Evolutionary conservation across 2,888 invertebrate species (phyloP), one percentile per base, ranked within the genome.

Genomic region (Melanophora roralis): DNA sequence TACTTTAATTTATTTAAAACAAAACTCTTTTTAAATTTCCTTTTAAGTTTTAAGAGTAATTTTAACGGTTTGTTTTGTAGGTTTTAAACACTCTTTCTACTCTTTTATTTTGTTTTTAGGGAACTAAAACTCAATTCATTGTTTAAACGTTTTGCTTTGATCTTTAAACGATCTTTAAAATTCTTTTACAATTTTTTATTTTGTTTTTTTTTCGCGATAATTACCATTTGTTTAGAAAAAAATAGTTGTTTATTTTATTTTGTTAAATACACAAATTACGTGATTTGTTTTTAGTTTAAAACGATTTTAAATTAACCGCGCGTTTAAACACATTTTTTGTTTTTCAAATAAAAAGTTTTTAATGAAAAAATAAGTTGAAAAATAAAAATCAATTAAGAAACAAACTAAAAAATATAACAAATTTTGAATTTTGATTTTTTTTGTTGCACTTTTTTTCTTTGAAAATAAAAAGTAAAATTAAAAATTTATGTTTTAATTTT

Each of bases 371-470:
- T 69, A 69, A 40, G 51, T 45, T 27, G 55, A 38, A 76, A 80
- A 80, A 76, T 80, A 72, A 80, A 80, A 59, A n/a, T n/a, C n/a
- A n/a, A n/a, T n/a, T n/a, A n/a, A n/a, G 71, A 49, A 82, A 82
- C 68, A 27, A 27, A 27, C 67, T 57, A 78, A 78, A n/a, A 67
- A 78, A 21, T 76, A 14, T 78, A 83, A 82, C 72, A 72, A 82
- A 85, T 88, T 88, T 86, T 78, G 86, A 85, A 85, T 85, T 84
- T 86, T 83, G 83, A 82, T 81, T 83, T 82, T n/a, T n/a, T 49
- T 76, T 68, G 62, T 77, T 81, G 80, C 80, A 76, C 82, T 81
- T 23, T 60, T 81, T 82, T 68, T 74, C 65, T 19, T 69, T 14
- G 71, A 83, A 81, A 64, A 67, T 53, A 78, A 72, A 77, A 77